Evolutionary conservation across 1,140 invertebrate genomes (phyloP).

Genomic region (Hylyphantes graminicola): DNA sequence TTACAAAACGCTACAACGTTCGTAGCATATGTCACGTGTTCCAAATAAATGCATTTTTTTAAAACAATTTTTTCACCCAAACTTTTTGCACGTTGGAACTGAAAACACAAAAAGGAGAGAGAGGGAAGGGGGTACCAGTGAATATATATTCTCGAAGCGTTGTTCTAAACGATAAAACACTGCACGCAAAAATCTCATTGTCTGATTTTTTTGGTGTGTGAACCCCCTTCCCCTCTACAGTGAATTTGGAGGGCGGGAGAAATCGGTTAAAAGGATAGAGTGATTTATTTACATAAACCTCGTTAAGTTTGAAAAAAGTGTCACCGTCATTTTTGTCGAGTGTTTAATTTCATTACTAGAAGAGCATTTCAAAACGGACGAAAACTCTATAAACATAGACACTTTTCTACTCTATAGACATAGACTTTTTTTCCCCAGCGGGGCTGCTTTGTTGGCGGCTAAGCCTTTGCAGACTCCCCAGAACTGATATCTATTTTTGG

Average conservation of each 20-base stretch:
- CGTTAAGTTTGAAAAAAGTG: not conserved
- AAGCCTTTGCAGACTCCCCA: too few relatives aligned
- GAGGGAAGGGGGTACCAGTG: slow-evolving; percentile 11
- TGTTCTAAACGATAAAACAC: slow-evolving; percentile 39
- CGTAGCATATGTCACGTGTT: slow-evolving; percentile 42
- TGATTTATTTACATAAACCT: slow-evolving; percentile 43
- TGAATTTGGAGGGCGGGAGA: slow-evolving; percentile 40
- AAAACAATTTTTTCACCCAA: slow-evolving; percentile 33
- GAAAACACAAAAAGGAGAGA: slow-evolving; percentile 20
- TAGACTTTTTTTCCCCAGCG: too few relatives aligned
- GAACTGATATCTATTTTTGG: too few relatives aligned
- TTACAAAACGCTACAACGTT: slow-evolving; percentile 46
- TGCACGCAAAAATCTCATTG: slow-evolving; percentile 56
- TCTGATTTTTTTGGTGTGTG: slow-evolving; percentile 26
- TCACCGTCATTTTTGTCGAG: slow-evolving; percentile 27
- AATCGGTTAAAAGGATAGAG: slow-evolving; percentile 2
- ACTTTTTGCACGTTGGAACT: slow-evolving; percentile 33
- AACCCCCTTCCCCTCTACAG: not conserved
- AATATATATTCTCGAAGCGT: slow-evolving; percentile 41
- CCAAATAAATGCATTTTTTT: slow-evolving; percentile 49
- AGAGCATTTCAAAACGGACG: too few relatives aligned
- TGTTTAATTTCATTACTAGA: slow-evolving; percentile 23
- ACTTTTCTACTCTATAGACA: too few relatives aligned
- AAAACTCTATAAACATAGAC: too few relatives aligned
- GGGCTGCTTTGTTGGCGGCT: too few relatives aligned